These are phyloP conservation scores for Ferdinandea cuprea DNA, from an alignment of 2,888 invertebrate genomes.

Conservation along the genomic window DNA sequence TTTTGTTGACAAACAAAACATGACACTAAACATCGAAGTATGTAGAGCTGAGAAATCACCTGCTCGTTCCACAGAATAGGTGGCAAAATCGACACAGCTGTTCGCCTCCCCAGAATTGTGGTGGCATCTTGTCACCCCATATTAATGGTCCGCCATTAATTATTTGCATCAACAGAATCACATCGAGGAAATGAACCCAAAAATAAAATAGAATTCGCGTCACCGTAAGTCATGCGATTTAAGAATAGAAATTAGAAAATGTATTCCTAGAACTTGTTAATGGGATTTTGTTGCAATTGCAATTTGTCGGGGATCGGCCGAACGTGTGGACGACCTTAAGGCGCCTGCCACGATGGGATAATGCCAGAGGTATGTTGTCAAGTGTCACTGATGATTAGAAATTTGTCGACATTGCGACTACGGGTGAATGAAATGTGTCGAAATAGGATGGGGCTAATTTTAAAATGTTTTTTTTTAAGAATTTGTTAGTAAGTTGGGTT, in stretches of 20 bases:
- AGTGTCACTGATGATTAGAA: conserved; percentile 37
- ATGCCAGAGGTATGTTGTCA: conserved; percentile 31
- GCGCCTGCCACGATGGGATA: conserved; percentile 37
- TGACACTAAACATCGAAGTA: not conserved
- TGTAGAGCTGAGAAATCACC: conserved; percentile 34
- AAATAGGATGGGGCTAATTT: not conserved
- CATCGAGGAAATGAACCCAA: conserved; percentile 65
- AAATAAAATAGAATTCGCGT: conserved; percentile 54
- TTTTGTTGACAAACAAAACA: conserved; percentile 28
- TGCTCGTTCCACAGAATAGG: conserved; percentile 9
- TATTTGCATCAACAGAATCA: conserved; percentile 6
- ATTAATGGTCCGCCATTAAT: conserved; percentile 53
- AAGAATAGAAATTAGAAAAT: conserved; percentile 55
- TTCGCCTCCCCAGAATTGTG: conserved; percentile 15
- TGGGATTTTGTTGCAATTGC: conserved; percentile 44
- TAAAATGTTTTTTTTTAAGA: not conserved
- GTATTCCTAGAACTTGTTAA: conserved; percentile 59
- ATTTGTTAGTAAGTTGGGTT: no score
- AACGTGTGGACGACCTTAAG: conserved; percentile 52
- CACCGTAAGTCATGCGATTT: conserved; percentile 56
- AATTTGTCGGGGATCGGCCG: conserved; percentile 12
- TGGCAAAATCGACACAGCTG: conserved; percentile 43
- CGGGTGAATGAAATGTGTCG: not conserved
- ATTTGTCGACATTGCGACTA: not conserved
- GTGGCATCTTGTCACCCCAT: conserved; percentile 45